Conservation (phyloP, 1,140 invertebrate species). For the Drosophila equinoxialis region DNA sequence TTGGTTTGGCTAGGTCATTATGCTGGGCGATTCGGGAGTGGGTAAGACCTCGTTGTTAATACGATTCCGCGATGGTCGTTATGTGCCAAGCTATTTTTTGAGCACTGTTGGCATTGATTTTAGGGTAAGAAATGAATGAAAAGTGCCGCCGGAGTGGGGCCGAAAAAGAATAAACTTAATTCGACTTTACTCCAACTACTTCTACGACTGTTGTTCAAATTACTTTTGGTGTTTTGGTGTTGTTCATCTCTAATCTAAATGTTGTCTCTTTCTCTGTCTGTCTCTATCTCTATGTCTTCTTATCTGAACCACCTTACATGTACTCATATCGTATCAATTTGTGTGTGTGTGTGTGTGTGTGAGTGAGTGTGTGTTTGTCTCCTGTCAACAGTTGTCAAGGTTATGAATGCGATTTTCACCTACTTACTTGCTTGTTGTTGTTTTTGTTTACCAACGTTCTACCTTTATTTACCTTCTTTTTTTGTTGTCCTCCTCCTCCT, state of each 20-base stretch:
- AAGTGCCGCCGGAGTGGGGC: slow-evolving; percentile 27
- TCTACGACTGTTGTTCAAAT: slow-evolving; percentile 15
- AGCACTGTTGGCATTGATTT: slow-evolving; percentile 98
- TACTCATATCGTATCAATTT: slow-evolving; percentile 4
- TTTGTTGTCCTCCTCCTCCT: no score
- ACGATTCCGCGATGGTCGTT: slow-evolving; percentile 92
- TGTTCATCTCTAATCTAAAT: slow-evolving; percentile 52
- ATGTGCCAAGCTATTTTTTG: slow-evolving; percentile 95
- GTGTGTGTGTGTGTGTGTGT: slow-evolving; percentile 21
- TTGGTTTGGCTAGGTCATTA: slow-evolving; percentile 88
- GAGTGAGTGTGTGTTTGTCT: slow-evolving; percentile 29
- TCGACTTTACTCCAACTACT: neutral
- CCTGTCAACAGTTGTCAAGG: slow-evolving; percentile 77
- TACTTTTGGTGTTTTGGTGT: slow-evolving; percentile 53
- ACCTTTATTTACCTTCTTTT: slow-evolving; percentile 20
- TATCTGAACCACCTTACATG: slow-evolving; percentile 28
- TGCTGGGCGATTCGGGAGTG: slow-evolving; percentile 94
- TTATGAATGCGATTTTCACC: slow-evolving; percentile 71
- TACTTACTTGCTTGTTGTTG: slow-evolving; percentile 38
- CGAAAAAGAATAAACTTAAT: neutral
- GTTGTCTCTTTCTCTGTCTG: slow-evolving; percentile 41
- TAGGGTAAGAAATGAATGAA: slow-evolving; percentile 86
- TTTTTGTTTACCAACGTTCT: slow-evolving; percentile 17
- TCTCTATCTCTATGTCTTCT: slow-evolving; percentile 24
- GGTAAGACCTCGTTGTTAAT: slow-evolving; percentile 95